phyloP scores from a whole-genome alignment of 2,113 vertebrate species.

The Cyphomyrus discorhynchus region DNA sequence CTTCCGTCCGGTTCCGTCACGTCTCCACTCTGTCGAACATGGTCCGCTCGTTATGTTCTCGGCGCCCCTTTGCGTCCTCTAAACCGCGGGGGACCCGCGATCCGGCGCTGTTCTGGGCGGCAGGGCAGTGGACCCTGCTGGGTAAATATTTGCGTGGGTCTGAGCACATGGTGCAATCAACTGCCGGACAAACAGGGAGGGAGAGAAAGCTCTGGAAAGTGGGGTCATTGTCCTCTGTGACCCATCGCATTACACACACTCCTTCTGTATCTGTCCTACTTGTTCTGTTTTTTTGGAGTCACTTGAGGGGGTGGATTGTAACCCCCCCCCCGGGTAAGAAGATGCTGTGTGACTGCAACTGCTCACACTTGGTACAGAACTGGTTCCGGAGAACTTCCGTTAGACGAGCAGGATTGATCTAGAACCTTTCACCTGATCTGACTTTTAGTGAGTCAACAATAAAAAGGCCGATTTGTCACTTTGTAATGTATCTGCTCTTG shows the following conservation, averaged over 20 bases:
- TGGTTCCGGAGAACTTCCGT: neutral
- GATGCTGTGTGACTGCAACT: neutral
- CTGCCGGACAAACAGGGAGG: neutral
- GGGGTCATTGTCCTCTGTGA: neutral
- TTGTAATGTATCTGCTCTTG: neutral
- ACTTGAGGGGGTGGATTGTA: neutral
- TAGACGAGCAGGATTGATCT: neutral
- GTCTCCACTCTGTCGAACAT: neutral
- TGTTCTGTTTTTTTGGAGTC: neutral
- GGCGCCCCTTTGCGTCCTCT: neutral
- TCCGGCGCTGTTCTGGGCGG: neutral
- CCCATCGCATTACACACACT: neutral
- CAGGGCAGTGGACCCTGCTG: neutral
- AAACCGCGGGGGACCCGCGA: neutral
- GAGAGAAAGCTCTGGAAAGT: neutral
- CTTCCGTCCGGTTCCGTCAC: neutral
- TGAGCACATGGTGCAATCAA: conserved; percentile 7
- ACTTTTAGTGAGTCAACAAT: neutral
- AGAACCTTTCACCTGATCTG: neutral
- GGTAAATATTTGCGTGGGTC: conserved; percentile 19
- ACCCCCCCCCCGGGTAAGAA: neutral
- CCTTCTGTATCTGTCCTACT: neutral
- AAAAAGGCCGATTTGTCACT: neutral
- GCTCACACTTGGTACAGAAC: neutral
- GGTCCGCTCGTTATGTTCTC: neutral